phyloP scores from a whole-genome alignment of 2,888 invertebrate species.

The Drosophila falleni region DNA sequence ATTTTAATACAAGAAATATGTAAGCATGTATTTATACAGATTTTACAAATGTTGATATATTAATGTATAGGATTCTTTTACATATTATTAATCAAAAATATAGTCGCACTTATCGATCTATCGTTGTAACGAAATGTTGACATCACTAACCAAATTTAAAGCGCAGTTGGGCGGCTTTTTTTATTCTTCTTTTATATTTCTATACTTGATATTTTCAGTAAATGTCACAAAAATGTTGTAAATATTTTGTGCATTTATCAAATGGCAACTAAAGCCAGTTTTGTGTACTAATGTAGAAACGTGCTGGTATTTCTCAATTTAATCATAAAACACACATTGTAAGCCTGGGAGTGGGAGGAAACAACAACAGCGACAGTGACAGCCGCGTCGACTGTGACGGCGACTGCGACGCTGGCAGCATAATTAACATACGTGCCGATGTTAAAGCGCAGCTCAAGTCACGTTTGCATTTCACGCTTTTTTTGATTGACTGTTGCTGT shows the following conservation, averaged over 20 bases:
- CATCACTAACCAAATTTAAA: constrained; percentile 19
- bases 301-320: constrained; percentile 80
- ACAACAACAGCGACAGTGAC: constrained; percentile 25
- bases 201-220: constrained; percentile 29
- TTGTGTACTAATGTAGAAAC: constrained; percentile 68
- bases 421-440: constrained; percentile 81
- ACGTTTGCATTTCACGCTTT: constrained; percentile 77
- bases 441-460: constrained; percentile 78
- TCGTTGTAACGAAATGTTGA: no score
- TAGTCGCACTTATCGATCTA: no score
- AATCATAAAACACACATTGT: constrained; percentile 22
- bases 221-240: constrained; percentile 67
- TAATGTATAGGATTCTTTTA: no score
- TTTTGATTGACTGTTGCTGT: constrained; percentile 45
- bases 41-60: no score
- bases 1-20: no score
- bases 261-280: constrained; percentile 65
- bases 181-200: background rate
- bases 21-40: no score
- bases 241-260: constrained; percentile 66
- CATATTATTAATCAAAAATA: no score
- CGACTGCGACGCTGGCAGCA: constrained; percentile 54
- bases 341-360: constrained; percentile 56
- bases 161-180: constrained; percentile 33
- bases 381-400: constrained; percentile 24